Conservation (phyloP, 1,140 invertebrate genomes). For the Drosophila lacertosa region DNA sequence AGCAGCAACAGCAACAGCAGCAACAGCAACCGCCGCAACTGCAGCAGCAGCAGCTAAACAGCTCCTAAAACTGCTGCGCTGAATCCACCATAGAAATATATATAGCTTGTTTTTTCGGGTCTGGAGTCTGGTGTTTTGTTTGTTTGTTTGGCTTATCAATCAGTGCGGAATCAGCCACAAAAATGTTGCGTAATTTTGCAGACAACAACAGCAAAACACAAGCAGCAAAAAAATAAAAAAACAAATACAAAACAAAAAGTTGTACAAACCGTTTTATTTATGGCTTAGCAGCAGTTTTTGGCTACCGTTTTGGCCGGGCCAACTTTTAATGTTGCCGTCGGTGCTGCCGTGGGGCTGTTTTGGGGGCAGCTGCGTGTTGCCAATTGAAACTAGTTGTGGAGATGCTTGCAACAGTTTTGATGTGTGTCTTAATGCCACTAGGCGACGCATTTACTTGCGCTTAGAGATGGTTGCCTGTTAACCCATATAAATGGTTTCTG, state of each 20-base stretch:
- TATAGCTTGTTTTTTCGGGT: background rate
- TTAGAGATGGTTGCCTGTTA: constrained; percentile 5
- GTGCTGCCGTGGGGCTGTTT: constrained; percentile 5
- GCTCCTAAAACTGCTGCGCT: background rate
- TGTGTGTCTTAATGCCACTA: constrained; percentile 47
- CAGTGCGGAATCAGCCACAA: constrained; percentile 50
- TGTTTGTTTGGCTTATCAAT: constrained; percentile 58
- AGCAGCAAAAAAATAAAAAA: constrained; percentile 1
- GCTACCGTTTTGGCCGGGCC: constrained; percentile 49
- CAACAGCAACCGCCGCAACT: constrained; percentile 10
- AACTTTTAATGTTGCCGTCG: constrained; percentile 40
- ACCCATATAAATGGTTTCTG: background rate
- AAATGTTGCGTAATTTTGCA: constrained; percentile 59
- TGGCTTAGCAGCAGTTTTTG: constrained; percentile 42
- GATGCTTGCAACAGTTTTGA: constrained; percentile 23
- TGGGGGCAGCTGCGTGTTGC: constrained; percentile 44
- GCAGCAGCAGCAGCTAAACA: constrained; percentile 8
- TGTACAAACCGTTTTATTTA: constrained; percentile 54
- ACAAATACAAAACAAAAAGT: constrained; percentile 29
- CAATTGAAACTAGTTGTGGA: constrained; percentile 36
- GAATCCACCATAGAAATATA: constrained; percentile 3
- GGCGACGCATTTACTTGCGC: constrained; percentile 17
- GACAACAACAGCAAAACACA: constrained; percentile 22
- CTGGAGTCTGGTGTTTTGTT: constrained; percentile 13
- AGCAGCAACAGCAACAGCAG: constrained; percentile 3